Evolutionary conservation across 2,888 invertebrate species (phyloP).

Genomic region (Platycheirus rosarum): DNA sequence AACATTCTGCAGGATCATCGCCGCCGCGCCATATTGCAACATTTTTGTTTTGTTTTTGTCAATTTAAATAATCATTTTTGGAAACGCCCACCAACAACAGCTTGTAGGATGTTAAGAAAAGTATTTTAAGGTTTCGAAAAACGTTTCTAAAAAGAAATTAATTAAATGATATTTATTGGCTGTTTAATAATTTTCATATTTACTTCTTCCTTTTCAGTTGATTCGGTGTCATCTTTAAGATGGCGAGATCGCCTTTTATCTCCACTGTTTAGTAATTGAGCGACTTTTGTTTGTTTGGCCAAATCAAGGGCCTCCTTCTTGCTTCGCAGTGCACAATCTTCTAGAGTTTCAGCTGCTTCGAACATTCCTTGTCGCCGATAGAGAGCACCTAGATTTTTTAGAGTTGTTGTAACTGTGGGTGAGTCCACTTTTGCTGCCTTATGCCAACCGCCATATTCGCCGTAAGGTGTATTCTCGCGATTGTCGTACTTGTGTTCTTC

Average conservation of each 20-base stretch:
- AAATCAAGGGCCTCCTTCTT: conserved; percentile 97
- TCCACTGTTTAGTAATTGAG: conserved; percentile 87
- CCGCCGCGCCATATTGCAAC: conserved; percentile 42
- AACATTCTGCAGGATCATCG: conserved; percentile 36
- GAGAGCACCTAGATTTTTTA: conserved; percentile 98
- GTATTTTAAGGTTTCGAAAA: conserved; percentile 61
- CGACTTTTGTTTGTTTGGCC: conserved; percentile 94
- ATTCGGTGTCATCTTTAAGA: conserved; percentile 79
- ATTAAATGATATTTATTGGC: neutral
- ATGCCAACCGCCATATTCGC: conserved; percentile 96
- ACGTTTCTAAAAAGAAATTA: conserved; percentile 47
- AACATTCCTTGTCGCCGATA: conserved; percentile 99
- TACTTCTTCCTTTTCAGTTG: conserved; percentile 81
- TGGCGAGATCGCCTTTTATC: conserved; percentile 85
- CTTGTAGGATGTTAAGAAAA: conserved; percentile 32
- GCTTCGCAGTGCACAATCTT: conserved; percentile 98
- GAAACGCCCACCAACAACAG: conserved; percentile 39
- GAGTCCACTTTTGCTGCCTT: conserved; percentile 99
- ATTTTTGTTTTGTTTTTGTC: conserved; percentile 34
- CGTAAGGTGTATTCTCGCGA: conserved; percentile 94
- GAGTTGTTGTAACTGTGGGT: conserved; percentile 97
- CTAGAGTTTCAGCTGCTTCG: conserved; percentile 99
- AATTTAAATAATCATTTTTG: too few species aligned
- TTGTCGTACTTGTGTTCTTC: conserved; percentile 97
- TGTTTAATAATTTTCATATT: conserved; percentile 10